Conservation (phyloP, 2,797 vertebrate genomes). For the Rallus crepitans region DNA sequence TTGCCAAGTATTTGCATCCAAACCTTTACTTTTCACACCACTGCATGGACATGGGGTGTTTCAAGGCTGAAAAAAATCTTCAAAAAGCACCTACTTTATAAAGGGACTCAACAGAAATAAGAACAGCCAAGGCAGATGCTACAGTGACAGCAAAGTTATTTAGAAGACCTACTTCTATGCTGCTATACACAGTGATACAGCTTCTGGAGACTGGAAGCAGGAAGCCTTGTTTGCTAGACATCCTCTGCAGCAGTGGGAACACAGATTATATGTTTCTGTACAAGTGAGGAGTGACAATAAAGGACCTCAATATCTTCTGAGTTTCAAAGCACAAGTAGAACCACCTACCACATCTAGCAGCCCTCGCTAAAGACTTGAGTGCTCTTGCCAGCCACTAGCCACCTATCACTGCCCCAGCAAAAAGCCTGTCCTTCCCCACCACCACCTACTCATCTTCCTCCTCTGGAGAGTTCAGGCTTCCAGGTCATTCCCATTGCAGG, state of each 20-base stretch:
- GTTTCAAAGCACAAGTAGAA: background rate
- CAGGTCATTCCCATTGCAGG: background rate
- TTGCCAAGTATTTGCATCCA: background rate
- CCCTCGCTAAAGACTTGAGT: background rate
- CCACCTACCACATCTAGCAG: background rate
- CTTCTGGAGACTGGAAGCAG: background rate
- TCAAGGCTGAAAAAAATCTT: background rate
- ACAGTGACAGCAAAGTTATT: background rate
- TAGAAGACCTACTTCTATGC: background rate
- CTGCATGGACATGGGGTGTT: background rate
- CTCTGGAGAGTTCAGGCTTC: background rate
- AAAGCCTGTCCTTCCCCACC: background rate
- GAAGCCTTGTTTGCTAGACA: background rate
- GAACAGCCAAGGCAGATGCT: background rate
- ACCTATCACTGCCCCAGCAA: background rate
- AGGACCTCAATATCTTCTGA: background rate
- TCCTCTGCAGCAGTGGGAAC: background rate
- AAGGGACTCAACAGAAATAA: background rate
- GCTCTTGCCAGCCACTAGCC: background rate
- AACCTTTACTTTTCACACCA: background rate
- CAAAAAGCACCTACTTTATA: background rate
- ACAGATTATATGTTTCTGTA: rapidly evolving
- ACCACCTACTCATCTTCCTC: background rate
- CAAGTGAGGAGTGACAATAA: background rate
- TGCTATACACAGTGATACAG: background rate